Conservation (phyloP, 2,113 vertebrate genomes). For the Hepsetus odoe region DNA sequence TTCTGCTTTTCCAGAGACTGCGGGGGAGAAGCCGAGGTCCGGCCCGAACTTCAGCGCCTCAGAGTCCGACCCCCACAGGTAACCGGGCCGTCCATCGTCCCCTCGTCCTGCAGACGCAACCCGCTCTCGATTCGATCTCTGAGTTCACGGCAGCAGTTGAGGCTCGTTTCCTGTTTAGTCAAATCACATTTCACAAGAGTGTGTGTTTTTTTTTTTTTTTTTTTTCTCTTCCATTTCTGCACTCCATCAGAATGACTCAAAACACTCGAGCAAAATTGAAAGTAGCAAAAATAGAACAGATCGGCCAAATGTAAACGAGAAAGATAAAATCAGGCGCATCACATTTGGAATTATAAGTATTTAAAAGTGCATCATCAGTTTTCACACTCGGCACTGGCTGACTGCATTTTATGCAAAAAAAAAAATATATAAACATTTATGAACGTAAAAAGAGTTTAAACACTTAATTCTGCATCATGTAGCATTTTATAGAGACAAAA, state of each 20-base stretch:
- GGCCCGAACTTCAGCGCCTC: conserved; percentile 9
- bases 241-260: conserved; percentile 12
- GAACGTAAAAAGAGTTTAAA: no score
- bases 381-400: no score
- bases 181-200: conserved; percentile 4
- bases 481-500: no score
- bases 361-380: no score
- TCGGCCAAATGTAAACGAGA: conserved; percentile 18
- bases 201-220: conserved; percentile 38
- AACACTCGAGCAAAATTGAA: background rate
- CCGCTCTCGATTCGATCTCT: conserved; percentile 9
- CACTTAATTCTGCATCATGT: no score
- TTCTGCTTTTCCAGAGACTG: conserved; percentile 40
- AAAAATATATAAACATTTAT: no score
- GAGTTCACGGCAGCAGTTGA: conserved; percentile 11
- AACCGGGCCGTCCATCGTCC: conserved; percentile 33
- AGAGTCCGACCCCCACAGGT: conserved; percentile 20
- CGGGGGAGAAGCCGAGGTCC: background rate
- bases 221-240: background rate
- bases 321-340: no score
- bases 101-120: background rate
- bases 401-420: no score
- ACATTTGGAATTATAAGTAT: no score
- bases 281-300: conserved; percentile 14
- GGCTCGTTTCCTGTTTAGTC: conserved; percentile 7